Evolutionary conservation across 2,888 invertebrate genomes (phyloP).

Genomic region (Uropetala carovei): DNA sequence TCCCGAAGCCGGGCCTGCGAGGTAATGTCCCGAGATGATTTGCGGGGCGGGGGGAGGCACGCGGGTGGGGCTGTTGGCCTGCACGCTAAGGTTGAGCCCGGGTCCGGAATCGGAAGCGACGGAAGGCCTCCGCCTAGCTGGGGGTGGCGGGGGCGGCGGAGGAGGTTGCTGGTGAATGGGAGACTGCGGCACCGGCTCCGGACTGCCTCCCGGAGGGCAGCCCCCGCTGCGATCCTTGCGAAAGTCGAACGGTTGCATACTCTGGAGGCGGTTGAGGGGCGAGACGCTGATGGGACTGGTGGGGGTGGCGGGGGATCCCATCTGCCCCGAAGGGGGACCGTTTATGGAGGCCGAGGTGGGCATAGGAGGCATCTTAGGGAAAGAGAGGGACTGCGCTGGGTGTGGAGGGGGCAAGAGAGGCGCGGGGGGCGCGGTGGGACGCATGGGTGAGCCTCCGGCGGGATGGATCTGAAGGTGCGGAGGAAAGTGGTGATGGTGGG

Average conservation of each 20-base stretch:
- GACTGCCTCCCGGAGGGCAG: conserved; percentile 51
- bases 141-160: conserved; percentile 77
- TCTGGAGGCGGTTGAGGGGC: conserved; percentile 92
- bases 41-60: conserved; percentile 75
- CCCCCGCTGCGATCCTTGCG: conserved; percentile 77
- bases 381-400: conserved; percentile 71
- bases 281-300: conserved; percentile 81
- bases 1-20: conserved; percentile 68
- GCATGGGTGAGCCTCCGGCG: background rate
- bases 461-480: conserved; percentile 17
- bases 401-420: conserved; percentile 80
- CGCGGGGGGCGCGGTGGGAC: conserved; percentile 69
- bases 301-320: conserved; percentile 73
- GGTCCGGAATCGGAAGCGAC: conserved; percentile 50
- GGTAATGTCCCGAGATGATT: conserved; percentile 72
- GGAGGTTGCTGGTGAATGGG: conserved; percentile 76
- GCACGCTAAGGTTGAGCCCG: conserved; percentile 62
- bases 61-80: conserved; percentile 77
- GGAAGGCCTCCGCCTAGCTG: conserved; percentile 46
- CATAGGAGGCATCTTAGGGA: conserved; percentile 33
- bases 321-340: conserved; percentile 65
- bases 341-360: conserved; percentile 62
- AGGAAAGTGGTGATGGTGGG: conserved; percentile 37
- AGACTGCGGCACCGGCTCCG: conserved; percentile 63
- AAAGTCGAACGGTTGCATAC: conserved; percentile 97